Evolutionary conservation across 2,888 invertebrate genomes (phyloP).

Genomic region (Neoaliturus tenellus): DNA sequence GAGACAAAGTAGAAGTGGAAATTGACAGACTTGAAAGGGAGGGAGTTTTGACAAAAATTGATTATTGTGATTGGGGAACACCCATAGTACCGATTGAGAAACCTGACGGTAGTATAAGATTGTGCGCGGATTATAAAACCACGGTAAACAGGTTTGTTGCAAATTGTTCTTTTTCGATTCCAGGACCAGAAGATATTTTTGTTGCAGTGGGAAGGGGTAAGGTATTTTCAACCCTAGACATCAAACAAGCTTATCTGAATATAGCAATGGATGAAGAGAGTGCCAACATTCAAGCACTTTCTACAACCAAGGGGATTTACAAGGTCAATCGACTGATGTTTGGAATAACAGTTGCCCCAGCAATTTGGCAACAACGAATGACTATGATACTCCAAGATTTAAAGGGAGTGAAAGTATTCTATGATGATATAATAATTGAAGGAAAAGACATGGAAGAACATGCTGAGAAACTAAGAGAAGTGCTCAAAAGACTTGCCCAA

Average conservation of each 20-base stretch:
- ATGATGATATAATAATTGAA: not conserved
- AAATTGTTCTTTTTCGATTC: not conserved
- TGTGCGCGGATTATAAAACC: constrained; percentile 64
- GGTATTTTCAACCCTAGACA: not conserved
- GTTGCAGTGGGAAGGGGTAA: not conserved
- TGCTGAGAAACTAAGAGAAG: too few relatives aligned
- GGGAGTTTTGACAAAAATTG: not conserved
- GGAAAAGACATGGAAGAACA: too few relatives aligned
- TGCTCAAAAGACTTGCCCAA: too few relatives aligned
- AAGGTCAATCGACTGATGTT: not conserved
- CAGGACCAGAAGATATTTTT: not conserved
- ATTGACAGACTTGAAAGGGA: not conserved
- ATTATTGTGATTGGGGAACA: not conserved
- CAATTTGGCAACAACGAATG: not conserved
- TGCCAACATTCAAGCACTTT: not conserved
- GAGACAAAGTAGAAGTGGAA: not conserved
- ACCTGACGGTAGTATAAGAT: not conserved
- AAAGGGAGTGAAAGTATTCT: not conserved
- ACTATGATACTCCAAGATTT: not conserved
- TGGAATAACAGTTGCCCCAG: not conserved
- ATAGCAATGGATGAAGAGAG: not conserved
- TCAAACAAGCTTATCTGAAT: not conserved
- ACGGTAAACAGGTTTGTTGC: not conserved
- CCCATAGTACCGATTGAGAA: not conserved
- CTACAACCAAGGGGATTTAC: not conserved